phyloP scores from a whole-genome alignment of 2,797 vertebrate genomes.

The Sternotherus odoratus region DNA sequence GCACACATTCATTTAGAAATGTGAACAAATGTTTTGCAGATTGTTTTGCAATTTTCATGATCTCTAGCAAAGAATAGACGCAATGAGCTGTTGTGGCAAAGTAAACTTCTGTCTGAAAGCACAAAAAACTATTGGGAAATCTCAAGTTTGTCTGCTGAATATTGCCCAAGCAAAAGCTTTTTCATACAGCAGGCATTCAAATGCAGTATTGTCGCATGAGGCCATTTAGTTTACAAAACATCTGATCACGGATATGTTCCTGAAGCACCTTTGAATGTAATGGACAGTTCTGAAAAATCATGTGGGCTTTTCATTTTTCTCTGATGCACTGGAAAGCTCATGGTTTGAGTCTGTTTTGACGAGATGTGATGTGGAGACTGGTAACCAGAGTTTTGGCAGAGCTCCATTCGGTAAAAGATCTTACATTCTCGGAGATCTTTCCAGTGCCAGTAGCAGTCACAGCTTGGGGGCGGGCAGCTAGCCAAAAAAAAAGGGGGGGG shows the following conservation, averaged over 20 bases:
- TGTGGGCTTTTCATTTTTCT: conserved; percentile 61
- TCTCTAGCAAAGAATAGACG: conserved; percentile 16
- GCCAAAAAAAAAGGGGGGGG: conserved; percentile 60
- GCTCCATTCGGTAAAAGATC: conserved; percentile 79
- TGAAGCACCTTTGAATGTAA: conserved; percentile 26
- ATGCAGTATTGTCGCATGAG: conserved; percentile 8
- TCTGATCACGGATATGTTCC: background rate
- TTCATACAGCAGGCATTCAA: background rate
- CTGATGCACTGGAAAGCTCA: conserved; percentile 50
- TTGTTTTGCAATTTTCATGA: conserved; percentile 26
- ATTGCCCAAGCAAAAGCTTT: background rate
- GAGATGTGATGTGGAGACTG: conserved; percentile 60
- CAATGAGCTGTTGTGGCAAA: background rate
- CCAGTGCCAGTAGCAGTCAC: conserved; percentile 78
- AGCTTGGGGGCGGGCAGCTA: conserved; percentile 72
- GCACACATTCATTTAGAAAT: background rate
- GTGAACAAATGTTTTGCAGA: background rate
- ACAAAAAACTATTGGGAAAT: background rate
- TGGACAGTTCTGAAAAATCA: background rate
- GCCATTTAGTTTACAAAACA: background rate
- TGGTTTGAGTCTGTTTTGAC: conserved; percentile 73
- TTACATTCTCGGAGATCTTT: conserved; percentile 81
- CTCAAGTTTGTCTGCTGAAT: background rate
- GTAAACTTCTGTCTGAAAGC: background rate
- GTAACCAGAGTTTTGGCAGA: conserved; percentile 76